phyloP scores from a whole-genome alignment of 53 echinoderm and acorn worm genomes.

The Henricia sp. region DNA sequence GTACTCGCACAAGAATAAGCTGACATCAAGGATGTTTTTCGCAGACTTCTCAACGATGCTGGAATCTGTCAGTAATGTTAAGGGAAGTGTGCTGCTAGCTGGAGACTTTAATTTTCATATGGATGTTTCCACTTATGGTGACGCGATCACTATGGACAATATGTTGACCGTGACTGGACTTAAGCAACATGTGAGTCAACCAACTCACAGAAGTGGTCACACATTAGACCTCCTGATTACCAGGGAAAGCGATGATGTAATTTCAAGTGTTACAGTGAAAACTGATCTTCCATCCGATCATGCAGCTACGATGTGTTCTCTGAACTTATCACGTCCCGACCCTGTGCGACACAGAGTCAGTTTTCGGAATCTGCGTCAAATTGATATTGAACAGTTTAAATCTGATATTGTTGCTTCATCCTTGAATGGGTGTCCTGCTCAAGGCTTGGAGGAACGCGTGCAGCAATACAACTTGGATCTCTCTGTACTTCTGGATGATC shows the following conservation, averaged over 20 bases:
- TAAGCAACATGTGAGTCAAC: constrained; percentile 28
- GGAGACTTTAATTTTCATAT: no score
- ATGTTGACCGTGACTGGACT: no score
- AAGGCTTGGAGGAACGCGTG: no score
- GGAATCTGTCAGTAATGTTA: constrained; percentile 27
- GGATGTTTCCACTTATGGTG: constrained; percentile 32
- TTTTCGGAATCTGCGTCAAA: background rate
- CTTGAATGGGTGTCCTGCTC: no score
- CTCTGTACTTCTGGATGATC: no score
- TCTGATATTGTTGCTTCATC: background rate
- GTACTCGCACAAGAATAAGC: background rate
- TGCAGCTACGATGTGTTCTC: constrained; percentile 36
- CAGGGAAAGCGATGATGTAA: constrained; percentile 22
- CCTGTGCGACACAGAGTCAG: background rate
- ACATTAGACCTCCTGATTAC: no score
- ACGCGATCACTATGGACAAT: constrained; percentile 47
- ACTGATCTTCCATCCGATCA: constrained; percentile 59
- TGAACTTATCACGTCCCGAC: constrained; percentile 42
- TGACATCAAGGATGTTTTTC: background rate
- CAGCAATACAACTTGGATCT: no score
- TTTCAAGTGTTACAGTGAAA: constrained; percentile 20
- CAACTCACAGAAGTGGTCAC: constrained; percentile 57
- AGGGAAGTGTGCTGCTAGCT: constrained; percentile 48
- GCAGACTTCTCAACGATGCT: background rate
- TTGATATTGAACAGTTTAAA: background rate